Base-by-base conservation (phyloP, 1,140 invertebrate genomes). In the Nasonia longicornis region DNA sequence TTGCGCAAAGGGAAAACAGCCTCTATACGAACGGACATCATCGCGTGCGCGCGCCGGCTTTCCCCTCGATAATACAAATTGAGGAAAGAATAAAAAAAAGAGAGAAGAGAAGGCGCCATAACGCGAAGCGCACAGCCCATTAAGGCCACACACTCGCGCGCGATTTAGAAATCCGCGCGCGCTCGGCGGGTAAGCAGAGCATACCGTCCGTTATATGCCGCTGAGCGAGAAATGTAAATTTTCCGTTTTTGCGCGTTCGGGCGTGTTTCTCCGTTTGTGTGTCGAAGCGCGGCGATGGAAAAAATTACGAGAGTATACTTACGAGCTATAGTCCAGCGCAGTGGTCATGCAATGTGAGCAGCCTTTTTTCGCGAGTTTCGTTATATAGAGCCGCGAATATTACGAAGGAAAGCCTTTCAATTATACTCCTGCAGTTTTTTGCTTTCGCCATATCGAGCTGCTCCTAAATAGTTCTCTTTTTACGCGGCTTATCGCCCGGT, bases 81-180 rank as follows among this genome's bases (percentile, higher is more conserved):
- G n/a, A 70, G n/a, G 16, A 64, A 35, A 22, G 26, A 26, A 42
- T 7, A 16, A 12, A 38, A 79, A 45, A 73, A 63, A 42, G 11
- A 6, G n/a, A 72, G 35, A 52, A 14, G 31, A 38, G 58, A 26
- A 31, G 4, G 26, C 52, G 71, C 82, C 82, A 82, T 76, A 83
- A 79, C 52, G 75, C 52, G 35, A 72, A 45, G 16, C 14, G 73
- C 58, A 26, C 26, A 77, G 70, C 72, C 81, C 84, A 86, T 88
- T 87, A 86, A 85, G 82, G 81, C 83, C 82, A 78, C 69, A 77
- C 75, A 78, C 85, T 35, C 31, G 71, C 81, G 72, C 85, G 84
- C 86, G 85, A 88, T 84, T 83, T 88, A 88, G 87, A 89, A 88
- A 89, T 85, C 83, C 69, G 45, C 52, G 26, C 26, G 26, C 26